Conservation (phyloP, 2,797 vertebrate genomes). For the Chaetophractus vellerosus region DNA sequence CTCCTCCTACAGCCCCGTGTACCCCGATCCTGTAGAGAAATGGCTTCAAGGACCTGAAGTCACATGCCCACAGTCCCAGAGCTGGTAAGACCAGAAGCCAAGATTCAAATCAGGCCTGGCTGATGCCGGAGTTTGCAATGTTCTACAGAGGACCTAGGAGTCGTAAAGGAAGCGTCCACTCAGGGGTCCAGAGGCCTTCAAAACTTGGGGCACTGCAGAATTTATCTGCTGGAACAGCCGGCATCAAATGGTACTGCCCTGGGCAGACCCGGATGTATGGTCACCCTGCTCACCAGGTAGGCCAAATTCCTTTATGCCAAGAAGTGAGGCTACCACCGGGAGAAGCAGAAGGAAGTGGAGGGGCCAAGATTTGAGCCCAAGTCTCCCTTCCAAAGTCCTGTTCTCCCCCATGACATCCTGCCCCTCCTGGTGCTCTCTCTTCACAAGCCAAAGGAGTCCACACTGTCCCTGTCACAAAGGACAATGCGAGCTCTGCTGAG, state of each 20-base stretch:
- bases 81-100: not conserved
- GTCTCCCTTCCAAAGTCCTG: not conserved
- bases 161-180: not conserved
- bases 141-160: not conserved
- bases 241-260: accelerated
- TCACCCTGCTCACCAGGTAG: accelerated
- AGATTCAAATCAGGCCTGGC: not conserved
- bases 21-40: not conserved
- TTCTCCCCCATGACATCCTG: accelerated
- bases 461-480: not conserved
- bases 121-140: not conserved
- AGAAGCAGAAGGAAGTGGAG: not conserved
- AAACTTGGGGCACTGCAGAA: not conserved
- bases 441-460: not conserved
- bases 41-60: not conserved
- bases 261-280: not conserved
- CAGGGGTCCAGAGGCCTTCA: not conserved
- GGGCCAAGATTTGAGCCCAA: not conserved
- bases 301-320: accelerated
- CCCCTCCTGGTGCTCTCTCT: accelerated
- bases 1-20: not conserved
- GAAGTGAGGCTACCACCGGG: not conserved
- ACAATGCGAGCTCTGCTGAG: accelerated
- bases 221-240: not conserved
- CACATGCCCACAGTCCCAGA: accelerated